Evolutionary conservation across 2,888 invertebrate genomes (phyloP), one percentile per base, ranked within the genome.

Genomic region (Tholera decimalis): DNA sequence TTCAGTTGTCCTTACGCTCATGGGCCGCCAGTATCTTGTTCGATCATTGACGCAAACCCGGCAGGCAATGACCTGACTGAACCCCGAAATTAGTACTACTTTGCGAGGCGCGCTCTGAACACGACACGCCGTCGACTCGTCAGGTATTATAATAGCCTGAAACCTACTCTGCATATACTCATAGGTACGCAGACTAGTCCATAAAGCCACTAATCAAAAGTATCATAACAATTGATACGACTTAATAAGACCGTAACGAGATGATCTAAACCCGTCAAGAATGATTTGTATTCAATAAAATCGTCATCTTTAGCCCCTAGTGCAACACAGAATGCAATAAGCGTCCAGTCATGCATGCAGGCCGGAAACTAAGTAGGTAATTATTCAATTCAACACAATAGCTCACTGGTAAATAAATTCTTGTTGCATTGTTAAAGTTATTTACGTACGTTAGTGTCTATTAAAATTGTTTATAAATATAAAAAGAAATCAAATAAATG

Each of bases 371-470:
- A 20, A 50, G 30, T 54, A 65, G 41, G 51, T 30, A 71, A 75
- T 75, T 66, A 77, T 75, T 77, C 53, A 60, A 63, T 60, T 67
- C 61, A 51, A 73, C 46, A 69, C 63, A 69, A 53, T 77, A 37
- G 28, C 49, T 58, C 7, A 33, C 22, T 43, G 26, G 50, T 51
- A 53, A 43, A 51, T 64, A 55, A 39, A 56, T 55, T 65, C 9
- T 58, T 59, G 43, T 44, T 65, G 77, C 58, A 44, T 59, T 73
- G 71, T 55, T 58, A 41, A 33, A 22, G 8, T 37, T 70, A 35
- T 72, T 51, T 60, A 44, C 20, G 37, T 44, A 39, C 13, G 18
- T 24, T 18, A 24, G 15, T 33, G 68, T 44, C 24, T 30, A 24
- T 43, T 11, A 30, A 37, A 33, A 13, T 22, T 22, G 18, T 39